phyloP scores from a whole-genome alignment of 2,888 invertebrate genomes.

The Hirtodrosophila alboralis region DNA sequence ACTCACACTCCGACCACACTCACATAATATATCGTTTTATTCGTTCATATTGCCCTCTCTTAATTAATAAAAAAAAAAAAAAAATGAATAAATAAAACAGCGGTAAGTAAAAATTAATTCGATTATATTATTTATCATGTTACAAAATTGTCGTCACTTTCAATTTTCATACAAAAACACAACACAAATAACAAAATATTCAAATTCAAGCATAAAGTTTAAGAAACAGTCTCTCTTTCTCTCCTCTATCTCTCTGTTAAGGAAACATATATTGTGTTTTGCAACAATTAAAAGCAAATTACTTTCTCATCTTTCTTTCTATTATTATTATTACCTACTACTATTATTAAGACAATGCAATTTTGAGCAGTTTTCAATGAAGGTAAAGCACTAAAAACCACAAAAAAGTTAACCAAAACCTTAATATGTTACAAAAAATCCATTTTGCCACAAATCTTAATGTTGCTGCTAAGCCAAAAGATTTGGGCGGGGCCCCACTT shows the following conservation, averaged over 20 bases:
- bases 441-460: slow-evolving; percentile 18
- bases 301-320: slow-evolving; percentile 84
- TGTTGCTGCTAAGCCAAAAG: slow-evolving; percentile 34
- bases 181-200: slow-evolving; percentile 6
- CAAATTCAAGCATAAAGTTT: slow-evolving; percentile 41
- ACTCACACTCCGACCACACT: slow-evolving; percentile 10
- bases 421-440: slow-evolving; percentile 6
- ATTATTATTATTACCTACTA: slow-evolving; percentile 77
- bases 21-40: slow-evolving; percentile 11
- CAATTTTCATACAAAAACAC: slow-evolving; percentile 5
- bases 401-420: slow-evolving; percentile 59
- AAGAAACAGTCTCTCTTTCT: too few relatives aligned
- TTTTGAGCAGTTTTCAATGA: slow-evolving; percentile 83
- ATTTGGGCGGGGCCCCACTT: slow-evolving; percentile 16
- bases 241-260: too few relatives aligned
- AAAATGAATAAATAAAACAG: too few relatives aligned
- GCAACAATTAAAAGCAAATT: slow-evolving; percentile 83
- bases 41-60: slow-evolving; percentile 26
- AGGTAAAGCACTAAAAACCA: slow-evolving; percentile 83
- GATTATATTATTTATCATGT: slow-evolving; percentile 27
- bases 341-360: slow-evolving; percentile 83
- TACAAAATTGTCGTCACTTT: slow-evolving; percentile 31
- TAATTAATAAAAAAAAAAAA: too few relatives aligned
- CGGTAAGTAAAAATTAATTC: slow-evolving; percentile 67
- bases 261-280: slow-evolving; percentile 59